Evolutionary conservation across 1,140 invertebrate genomes (phyloP).

Genomic region (Solenopsis fugax): DNA sequence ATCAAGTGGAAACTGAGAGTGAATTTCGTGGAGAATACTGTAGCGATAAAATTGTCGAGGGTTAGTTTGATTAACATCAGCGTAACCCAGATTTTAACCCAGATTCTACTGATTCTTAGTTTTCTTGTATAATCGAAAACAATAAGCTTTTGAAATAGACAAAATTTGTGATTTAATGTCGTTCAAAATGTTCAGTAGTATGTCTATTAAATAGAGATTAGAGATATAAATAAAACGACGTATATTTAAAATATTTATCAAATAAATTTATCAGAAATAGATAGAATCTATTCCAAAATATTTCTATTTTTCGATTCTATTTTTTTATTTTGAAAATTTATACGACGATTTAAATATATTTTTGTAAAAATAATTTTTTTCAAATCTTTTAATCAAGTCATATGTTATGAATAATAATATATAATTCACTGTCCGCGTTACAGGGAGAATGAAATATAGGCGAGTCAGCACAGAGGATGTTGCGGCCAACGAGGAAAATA

Average conservation of each 20-base stretch:
- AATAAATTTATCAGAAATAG: not conserved
- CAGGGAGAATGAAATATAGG: conserved; percentile 10
- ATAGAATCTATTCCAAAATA: not conserved
- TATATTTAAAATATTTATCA: not conserved
- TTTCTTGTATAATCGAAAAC: not conserved
- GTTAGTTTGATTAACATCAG: not conserved
- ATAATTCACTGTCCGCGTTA: not conserved
- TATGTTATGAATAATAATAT: conserved; percentile 1
- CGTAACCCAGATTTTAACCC: not conserved
- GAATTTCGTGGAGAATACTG: not conserved
- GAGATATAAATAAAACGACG: not conserved
- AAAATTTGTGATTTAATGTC: not conserved
- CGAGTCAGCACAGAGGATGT: conserved; percentile 58
- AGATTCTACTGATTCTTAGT: not conserved
- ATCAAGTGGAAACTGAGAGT: not conserved
- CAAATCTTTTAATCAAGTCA: not conserved
- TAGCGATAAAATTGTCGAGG: not conserved
- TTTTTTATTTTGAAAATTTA: not conserved
- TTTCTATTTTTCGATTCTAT: not conserved
- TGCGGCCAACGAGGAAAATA: conserved; percentile 64
- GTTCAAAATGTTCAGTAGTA: not conserved
- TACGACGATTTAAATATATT: not conserved
- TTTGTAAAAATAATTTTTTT: conserved; percentile 9
- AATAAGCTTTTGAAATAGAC: not conserved
- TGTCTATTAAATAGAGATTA: not conserved